Evolutionary conservation across 2,797 vertebrate genomes (phyloP), one percentile per base, ranked within the genome.

Genomic region (Alca torda): DNA sequence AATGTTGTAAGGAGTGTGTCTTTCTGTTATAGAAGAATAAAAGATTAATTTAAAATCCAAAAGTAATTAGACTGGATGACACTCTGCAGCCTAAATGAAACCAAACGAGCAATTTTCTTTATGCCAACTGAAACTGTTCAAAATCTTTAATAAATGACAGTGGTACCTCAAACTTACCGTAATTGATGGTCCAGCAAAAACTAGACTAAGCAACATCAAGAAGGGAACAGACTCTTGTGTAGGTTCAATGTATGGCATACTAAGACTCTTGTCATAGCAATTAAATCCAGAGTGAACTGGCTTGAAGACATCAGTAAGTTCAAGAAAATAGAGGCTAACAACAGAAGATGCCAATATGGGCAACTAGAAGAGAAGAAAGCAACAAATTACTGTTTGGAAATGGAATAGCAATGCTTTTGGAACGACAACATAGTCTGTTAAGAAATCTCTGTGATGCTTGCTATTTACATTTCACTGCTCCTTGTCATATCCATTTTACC

Each of bases 251-350:
- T 99, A 99, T 12, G 99, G 99, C 96, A 99, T 99, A 95, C 99
- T 99, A 95, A 99, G 98, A 93, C 99, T 99, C 84, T 99, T 99
- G 98, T 99, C 99, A 90, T 99, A 99, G 98, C 99, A 99, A 97
- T 98, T 99, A 97, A 99, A 99, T 68, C 99, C 99, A 30, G 99
- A 99, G 69, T 99, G 99, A 54, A 99, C 99, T 2, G 99, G 99
- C 95, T 99, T 99, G 98, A 99, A 99, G 97, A 99, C 98, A 96
- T 99, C 99, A 0, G 99, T 99, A 97, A 99, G 99, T 96, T 99
- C 99, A 90, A 99, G 98, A 96, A 99, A 99, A 97, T 99, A 99
- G 30, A 99, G 98, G 91, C 99, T 99, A 86, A 99, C 99, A 96
- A 99, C 98, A 12, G 99, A 99, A 17, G 99, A 99, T 39, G 99